phyloP scores from a whole-genome alignment of 2,797 vertebrate genomes.

The Selene dorsalis region DNA sequence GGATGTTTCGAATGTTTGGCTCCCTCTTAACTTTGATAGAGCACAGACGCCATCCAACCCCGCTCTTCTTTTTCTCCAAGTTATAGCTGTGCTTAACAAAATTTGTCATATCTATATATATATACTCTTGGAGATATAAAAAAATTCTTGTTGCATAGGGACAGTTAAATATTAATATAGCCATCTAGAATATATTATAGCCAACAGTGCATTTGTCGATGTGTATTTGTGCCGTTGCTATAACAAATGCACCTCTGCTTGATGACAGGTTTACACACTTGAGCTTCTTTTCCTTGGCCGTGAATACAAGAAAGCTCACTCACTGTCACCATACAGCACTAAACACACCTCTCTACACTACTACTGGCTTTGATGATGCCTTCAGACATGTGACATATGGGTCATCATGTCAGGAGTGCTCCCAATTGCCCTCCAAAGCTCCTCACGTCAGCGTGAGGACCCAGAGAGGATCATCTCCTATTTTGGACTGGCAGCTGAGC shows the following conservation, averaged over 20 bases:
- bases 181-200: neutral
- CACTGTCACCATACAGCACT: neutral
- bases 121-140: conserved; percentile 2
- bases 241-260: conserved; percentile 1
- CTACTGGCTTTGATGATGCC: conserved; percentile 26
- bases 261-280: neutral
- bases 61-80: neutral
- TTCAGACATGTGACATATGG: conserved; percentile 59
- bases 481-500: conserved; percentile 63
- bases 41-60: conserved; percentile 1
- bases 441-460: conserved; percentile 52
- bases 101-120: neutral
- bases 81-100: neutral
- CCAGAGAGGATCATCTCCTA: conserved; percentile 67
- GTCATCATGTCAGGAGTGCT: conserved; percentile 61
- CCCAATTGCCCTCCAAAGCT: conserved; percentile 49
- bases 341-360: conserved; percentile 23
- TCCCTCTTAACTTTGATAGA: conserved; percentile 42
- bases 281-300: neutral
- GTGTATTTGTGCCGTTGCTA: conserved; percentile 10
- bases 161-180: neutral
- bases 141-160: neutral
- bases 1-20: conserved; percentile 55
- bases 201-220: too few species aligned
- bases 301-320: neutral